Base-by-base conservation (phyloP, 2,888 invertebrate genomes). In the Microplitis manilae region DNA sequence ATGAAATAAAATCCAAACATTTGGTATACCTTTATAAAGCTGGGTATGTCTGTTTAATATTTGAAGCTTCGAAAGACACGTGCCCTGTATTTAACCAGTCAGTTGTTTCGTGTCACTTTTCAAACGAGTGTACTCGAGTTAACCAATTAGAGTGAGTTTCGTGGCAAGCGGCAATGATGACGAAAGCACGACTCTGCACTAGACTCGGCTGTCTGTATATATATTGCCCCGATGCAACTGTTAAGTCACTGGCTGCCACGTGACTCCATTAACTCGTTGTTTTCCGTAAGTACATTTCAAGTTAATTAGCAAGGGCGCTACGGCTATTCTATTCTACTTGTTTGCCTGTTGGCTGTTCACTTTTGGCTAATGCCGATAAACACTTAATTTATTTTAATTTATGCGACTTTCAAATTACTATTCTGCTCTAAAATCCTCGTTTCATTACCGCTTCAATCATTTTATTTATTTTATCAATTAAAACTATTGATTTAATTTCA, bases 71-170 rank as follows among this genome's bases (percentile, higher is more conserved):
- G 64, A 74, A 70, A 73, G 70, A 61, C 75, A 64, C 75, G 74
- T 73, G 73, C 79, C 79, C 73, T 79, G 79, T 80, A 76, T 74
- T 81, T 81, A 80, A 79, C 74, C 61, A 68, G 68, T 73, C 68
- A 60, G 77, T 78, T 78, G 73, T 77, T 79, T 76, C 73, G n/a
- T 77, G 76, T 78, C 74, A 78, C 79, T 76, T 76, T 81, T 79
- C 75, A 79, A 81, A 80, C 79, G 74, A 68, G 69, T 68, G 77
- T 77, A 77, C 76, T 79, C 72, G 79, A 79, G 79, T 80, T 79
- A 80, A 77, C 81, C 80, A 81, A 81, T 81, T 81, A 81, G 73
- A 76, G 78, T 76, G 72, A 78, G 71, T 75, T 80, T 80, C 76
- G 77, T 78, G 80, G 78, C 76, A 79, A 80, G 77, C 80, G 71